Conservation (phyloP, 2,113 vertebrate genomes). For the Dasyprocta punctata region DNA sequence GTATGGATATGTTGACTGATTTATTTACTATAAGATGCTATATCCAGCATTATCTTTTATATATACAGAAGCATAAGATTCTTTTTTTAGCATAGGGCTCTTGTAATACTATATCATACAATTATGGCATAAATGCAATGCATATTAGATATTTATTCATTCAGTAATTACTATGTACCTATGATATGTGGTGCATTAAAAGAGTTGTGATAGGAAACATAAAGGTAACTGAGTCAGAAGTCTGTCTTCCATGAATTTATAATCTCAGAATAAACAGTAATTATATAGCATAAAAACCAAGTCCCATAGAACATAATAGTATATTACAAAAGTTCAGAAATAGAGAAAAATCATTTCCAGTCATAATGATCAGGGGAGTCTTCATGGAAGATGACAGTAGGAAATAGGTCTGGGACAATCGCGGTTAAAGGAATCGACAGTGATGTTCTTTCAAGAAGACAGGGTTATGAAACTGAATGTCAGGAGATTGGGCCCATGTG, state of each 20-base stretch:
- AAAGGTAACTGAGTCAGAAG: background rate
- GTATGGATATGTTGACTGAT: background rate
- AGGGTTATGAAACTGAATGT: background rate
- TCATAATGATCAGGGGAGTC: background rate
- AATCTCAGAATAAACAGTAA: background rate
- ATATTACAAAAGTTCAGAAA: background rate
- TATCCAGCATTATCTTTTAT: background rate
- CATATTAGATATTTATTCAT: background rate
- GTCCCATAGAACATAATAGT: background rate
- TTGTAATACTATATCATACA: background rate
- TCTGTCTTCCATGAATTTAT: background rate
- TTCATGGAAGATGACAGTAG: background rate
- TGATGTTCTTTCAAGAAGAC: background rate
- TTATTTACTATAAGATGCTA: background rate
- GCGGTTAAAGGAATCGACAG: background rate
- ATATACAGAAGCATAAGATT: background rate
- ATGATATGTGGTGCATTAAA: background rate
- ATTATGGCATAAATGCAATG: background rate
- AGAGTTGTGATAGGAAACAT: background rate
- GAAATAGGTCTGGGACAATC: background rate
- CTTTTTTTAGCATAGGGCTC: background rate
- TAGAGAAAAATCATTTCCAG: background rate
- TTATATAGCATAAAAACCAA: slow-evolving; percentile 16
- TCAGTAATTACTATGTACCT: background rate
- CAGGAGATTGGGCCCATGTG: background rate